Base-by-base conservation (phyloP, 2,888 invertebrate genomes). In the Zeuzera pyrina region DNA sequence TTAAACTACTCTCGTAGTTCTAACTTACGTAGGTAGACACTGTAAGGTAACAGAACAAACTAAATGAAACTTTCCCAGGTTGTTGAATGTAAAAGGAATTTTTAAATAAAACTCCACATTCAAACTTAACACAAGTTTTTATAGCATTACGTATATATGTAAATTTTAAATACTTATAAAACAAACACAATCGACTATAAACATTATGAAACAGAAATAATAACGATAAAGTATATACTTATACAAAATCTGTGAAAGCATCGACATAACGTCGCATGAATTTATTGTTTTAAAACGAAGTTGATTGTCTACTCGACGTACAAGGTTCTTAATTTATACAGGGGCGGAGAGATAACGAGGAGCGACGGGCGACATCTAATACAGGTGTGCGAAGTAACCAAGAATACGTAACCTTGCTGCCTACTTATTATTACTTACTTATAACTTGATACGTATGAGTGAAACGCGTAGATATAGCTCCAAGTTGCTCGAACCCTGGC, bases 51-150 rank as follows among this genome's bases (percentile, higher is more conserved):
- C 63, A 58, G 52, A 58, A 57, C 62, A 69, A 78, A 74, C 77
- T 71, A 70, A 73, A 72, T 68, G 68, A 66, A 78, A 77, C 71
- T 74, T 76, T 62, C 62, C 64, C 69, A 71, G 68, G 72, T 73
- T 59, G 66, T 51, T 59, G 59, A 55, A 59, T 54, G 68, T 69
- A 76, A 76, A 78, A 78, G 72, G 68, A 74, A 72, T 73, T 70
- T 64, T 72, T 64, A 70, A 72, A 69, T 64, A 57, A 64, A 62
- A 59, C 64, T 59, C 50, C 57, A 49, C 60, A 54, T 61, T 51
- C 58, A 53, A 66, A 61, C 52, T 66, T 56, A 49, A 48, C 51
- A 66, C 52, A 54, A n/a, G n/a, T 19, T 19, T 19, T 19, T 19
- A 6, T 19, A 19, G 5, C 5, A 19, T 19, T 19, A 19, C 5